These are phyloP conservation scores for Nycteola revayana DNA, from an alignment of 2,888 invertebrate species.

Conservation along the genomic window DNA sequence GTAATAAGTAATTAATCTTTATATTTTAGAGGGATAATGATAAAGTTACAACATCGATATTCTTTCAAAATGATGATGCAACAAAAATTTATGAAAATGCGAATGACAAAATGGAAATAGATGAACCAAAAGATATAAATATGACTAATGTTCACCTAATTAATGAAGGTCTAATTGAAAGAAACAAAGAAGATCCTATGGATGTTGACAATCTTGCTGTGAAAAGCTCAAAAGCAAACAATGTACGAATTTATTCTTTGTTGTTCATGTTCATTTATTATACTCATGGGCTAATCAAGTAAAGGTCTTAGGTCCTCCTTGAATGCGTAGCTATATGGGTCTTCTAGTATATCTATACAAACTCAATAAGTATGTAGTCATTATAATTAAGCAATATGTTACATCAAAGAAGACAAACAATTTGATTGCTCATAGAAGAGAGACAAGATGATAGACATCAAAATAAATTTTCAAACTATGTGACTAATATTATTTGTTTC, in stretches of 20 bases:
- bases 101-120: slow-evolving; percentile 18
- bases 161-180: background rate
- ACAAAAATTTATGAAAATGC: slow-evolving; percentile 12
- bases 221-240: slow-evolving; percentile 28
- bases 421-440: too few relatives aligned
- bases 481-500: background rate
- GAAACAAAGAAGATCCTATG: slow-evolving; percentile 13
- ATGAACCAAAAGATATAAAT: slow-evolving; percentile 4
- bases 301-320: too few relatives aligned
- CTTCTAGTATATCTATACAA: too few relatives aligned
- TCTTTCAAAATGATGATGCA: slow-evolving; percentile 41
- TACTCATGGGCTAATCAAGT: too few relatives aligned
- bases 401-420: too few relatives aligned
- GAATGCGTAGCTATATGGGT: too few relatives aligned
- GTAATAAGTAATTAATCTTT: background rate
- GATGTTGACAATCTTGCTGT: slow-evolving; percentile 25
- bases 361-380: too few relatives aligned
- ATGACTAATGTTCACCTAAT: background rate
- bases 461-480: too few relatives aligned
- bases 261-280: too few relatives aligned
- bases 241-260: too few relatives aligned
- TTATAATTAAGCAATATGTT: too few relatives aligned
- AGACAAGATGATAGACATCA: too few relatives aligned
- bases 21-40: slow-evolving; percentile 44
- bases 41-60: slow-evolving; percentile 53